Evolutionary conservation across 2,797 vertebrate genomes (phyloP).

Genomic region (Lepus townsendii): DNA sequence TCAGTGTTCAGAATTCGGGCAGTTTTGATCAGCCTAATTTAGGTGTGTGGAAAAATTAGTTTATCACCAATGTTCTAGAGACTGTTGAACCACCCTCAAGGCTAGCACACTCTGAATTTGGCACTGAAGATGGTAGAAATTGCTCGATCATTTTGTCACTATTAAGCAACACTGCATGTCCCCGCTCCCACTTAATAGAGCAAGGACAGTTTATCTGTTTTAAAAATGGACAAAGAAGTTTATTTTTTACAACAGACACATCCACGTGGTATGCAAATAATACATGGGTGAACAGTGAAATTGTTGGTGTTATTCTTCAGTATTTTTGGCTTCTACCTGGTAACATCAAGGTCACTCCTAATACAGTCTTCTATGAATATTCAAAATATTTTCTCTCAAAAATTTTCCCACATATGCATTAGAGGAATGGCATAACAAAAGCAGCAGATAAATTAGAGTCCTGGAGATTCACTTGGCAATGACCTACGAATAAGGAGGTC

Average conservation of each 20-base stretch:
- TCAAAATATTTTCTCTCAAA: slow-evolving; percentile 44
- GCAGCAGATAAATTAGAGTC: background rate
- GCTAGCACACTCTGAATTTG: slow-evolving; percentile 24
- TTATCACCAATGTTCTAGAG: slow-evolving; percentile 8
- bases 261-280: slow-evolving; percentile 38
- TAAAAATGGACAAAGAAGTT: slow-evolving; percentile 16
- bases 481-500: slow-evolving; percentile 44
- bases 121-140: slow-evolving; percentile 35
- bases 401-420: background rate
- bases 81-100: too few species aligned
- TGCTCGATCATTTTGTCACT: background rate
- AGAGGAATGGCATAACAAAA: background rate
- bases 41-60: slow-evolving; percentile 22
- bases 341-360: slow-evolving; percentile 60
- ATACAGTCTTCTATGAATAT: slow-evolving; percentile 39
- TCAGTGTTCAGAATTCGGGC: background rate
- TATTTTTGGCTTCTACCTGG: slow-evolving; percentile 46
- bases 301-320: background rate
- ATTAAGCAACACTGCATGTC: background rate
- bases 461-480: background rate
- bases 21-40: background rate
- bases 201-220: background rate
- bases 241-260: slow-evolving; percentile 2
- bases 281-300: background rate
- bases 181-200: background rate